Evolutionary conservation across 2,797 vertebrate species (phyloP).

Genomic region (Hydrolagus colliei): DNA sequence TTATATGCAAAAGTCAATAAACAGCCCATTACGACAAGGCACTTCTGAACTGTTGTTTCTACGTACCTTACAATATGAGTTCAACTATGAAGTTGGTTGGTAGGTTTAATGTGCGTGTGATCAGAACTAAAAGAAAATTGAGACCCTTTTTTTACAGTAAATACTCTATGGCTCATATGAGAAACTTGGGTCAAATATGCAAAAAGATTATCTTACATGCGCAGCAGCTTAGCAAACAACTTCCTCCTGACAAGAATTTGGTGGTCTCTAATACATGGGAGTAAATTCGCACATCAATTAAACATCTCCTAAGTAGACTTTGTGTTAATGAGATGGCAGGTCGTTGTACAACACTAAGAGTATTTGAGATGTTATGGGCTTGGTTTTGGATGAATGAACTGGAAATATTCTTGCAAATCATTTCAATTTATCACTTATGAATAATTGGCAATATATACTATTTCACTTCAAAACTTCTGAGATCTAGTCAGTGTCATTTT

Average conservation of each 20-base stretch:
- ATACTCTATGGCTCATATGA: background rate
- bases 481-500: constrained; percentile 30
- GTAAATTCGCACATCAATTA: background rate
- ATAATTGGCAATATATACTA: background rate
- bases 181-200: background rate
- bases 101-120: background rate
- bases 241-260: background rate
- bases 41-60: background rate
- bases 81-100: background rate
- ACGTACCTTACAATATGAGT: background rate
- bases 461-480: background rate
- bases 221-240: background rate
- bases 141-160: background rate
- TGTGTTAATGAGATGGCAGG: background rate
- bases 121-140: background rate
- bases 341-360: too few species aligned
- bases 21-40: background rate
- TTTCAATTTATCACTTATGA: background rate
- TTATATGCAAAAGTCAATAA: background rate
- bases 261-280: background rate
- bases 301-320: background rate
- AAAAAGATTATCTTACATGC: background rate
- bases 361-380: background rate
- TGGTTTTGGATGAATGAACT: background rate
- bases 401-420: background rate